Conservation (phyloP, 2,797 vertebrate species). For the Acanthopagrus latus region DNA sequence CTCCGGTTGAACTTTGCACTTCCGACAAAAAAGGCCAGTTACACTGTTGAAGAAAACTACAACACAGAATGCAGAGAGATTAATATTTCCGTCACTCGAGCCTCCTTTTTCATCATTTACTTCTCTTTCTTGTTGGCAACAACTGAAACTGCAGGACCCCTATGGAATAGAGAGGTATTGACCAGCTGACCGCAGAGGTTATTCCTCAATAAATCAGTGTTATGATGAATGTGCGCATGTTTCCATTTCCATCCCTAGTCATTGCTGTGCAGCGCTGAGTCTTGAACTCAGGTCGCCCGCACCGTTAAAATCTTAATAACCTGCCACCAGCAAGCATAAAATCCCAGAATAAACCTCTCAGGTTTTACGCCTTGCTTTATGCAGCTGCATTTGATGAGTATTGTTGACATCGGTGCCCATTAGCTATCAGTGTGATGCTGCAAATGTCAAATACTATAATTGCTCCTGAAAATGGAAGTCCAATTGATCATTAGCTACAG, state of each 20-base stretch:
- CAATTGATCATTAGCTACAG: not conserved
- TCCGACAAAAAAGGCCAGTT: slow-evolving; percentile 7
- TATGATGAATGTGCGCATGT: slow-evolving; percentile 61
- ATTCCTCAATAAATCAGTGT: slow-evolving; percentile 70
- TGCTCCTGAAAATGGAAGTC: slow-evolving; percentile 4
- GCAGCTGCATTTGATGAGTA: slow-evolving; percentile 1
- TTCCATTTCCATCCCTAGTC: slow-evolving; percentile 56
- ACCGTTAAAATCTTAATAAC: slow-evolving; percentile 53
- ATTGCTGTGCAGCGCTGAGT: slow-evolving; percentile 16
- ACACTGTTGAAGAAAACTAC: not conserved
- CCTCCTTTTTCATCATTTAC: slow-evolving; percentile 25
- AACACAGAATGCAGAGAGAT: slow-evolving; percentile 12
- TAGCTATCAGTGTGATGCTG: not conserved
- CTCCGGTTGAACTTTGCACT: slow-evolving; percentile 31
- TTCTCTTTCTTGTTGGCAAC: slow-evolving; percentile 30
- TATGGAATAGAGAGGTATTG: slow-evolving; percentile 63
- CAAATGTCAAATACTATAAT: not conserved
- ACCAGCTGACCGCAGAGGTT: slow-evolving; percentile 59
- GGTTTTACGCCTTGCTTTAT: slow-evolving; percentile 11
- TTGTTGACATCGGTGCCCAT: slow-evolving; percentile 13
- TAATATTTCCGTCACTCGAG: slow-evolving; percentile 2
- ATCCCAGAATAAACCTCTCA: slow-evolving; percentile 39
- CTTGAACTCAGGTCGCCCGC: slow-evolving; percentile 42
- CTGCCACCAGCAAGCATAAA: slow-evolving; percentile 44
- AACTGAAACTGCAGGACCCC: slow-evolving; percentile 36